Evolutionary conservation across 2,113 vertebrate genomes (phyloP).

Genomic region (Catharus minimus): DNA sequence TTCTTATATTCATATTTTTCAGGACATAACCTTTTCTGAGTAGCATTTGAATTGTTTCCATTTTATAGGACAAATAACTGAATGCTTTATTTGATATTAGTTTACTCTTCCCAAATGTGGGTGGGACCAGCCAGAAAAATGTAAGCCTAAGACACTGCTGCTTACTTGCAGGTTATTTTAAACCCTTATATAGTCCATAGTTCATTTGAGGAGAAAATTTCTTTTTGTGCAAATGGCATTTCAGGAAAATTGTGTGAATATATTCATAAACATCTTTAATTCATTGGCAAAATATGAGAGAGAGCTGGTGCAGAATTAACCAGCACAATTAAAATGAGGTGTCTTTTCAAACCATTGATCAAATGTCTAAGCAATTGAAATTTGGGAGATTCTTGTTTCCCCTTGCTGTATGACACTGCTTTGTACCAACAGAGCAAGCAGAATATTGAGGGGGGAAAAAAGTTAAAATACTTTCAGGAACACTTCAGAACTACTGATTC

Average conservation of each 20-base stretch:
- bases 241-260: background rate
- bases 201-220: background rate
- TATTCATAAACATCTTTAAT: background rate
- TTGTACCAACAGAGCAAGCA: background rate
- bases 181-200: background rate
- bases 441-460: background rate
- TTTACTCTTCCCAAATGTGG: background rate
- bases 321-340: background rate
- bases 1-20: constrained; percentile 13
- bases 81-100: constrained; percentile 8
- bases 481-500: background rate
- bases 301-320: background rate
- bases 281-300: background rate
- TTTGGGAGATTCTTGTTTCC: background rate
- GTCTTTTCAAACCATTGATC: background rate
- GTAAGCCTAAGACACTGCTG: background rate
- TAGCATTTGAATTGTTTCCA: constrained; percentile 5
- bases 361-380: background rate
- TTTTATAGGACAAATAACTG: constrained; percentile 13
- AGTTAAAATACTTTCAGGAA: background rate
- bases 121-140: background rate
- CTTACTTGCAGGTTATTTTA: background rate
- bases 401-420: background rate
- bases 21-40: constrained; percentile 18
- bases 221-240: background rate